Evolutionary conservation across 1,140 invertebrate species (phyloP).

Genomic region (Anastrepha ludens): DNA sequence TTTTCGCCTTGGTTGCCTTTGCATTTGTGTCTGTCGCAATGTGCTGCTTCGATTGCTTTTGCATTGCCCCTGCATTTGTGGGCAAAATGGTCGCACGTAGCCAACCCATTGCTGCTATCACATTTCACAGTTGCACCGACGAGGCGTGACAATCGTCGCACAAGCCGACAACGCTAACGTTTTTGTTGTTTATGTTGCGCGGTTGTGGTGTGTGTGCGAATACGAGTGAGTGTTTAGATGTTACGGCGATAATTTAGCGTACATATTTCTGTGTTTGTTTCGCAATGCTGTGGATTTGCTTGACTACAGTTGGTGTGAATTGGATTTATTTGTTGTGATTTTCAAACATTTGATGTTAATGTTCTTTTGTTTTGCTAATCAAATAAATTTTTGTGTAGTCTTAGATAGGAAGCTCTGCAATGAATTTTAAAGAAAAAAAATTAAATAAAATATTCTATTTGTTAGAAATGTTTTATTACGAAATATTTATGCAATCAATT

Average conservation of each 20-base stretch:
- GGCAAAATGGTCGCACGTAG: slow-evolving; percentile 37
- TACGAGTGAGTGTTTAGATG: background rate
- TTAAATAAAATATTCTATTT: too few relatives aligned
- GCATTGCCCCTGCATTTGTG: background rate
- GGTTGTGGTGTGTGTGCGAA: background rate
- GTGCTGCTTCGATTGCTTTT: background rate
- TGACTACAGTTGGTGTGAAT: background rate
- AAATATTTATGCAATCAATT: too few relatives aligned
- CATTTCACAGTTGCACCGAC: slow-evolving; percentile 20
- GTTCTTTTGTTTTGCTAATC: too few relatives aligned
- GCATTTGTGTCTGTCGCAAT: background rate
- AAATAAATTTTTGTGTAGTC: too few relatives aligned
- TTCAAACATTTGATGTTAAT: background rate
- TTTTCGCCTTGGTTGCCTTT: background rate
- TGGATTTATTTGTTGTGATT: background rate
- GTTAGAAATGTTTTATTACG: too few relatives aligned
- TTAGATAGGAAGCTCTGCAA: too few relatives aligned
- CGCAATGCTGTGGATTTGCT: background rate
- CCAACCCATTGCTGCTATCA: slow-evolving; percentile 46
- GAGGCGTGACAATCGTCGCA: slow-evolving; percentile 34
- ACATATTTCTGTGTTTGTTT: background rate
- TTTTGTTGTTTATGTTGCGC: background rate
- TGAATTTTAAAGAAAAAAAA: too few relatives aligned
- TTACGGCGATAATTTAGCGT: background rate
- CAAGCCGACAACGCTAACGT: background rate